These are phyloP conservation scores for Melangyna quadrimaculata DNA, from an alignment of 2,888 invertebrate genomes.

Conservation along the genomic window DNA sequence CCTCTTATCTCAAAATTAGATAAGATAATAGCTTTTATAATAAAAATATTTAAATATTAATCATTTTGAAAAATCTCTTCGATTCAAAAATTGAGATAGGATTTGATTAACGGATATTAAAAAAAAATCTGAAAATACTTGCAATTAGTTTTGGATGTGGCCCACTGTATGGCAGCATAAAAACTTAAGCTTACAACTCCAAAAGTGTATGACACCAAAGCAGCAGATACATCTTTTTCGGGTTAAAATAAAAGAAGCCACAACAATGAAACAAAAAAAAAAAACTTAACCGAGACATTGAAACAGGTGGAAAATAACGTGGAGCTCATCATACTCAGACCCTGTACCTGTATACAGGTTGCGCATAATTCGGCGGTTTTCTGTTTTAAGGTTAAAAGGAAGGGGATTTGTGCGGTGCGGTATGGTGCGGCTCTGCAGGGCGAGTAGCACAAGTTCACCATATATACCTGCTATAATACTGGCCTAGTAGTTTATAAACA, in stretches of 20 bases:
- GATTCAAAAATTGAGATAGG: too few relatives aligned
- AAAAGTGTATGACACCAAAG: slow-evolving; percentile 3
- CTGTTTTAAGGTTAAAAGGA: background rate
- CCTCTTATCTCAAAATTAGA: too few relatives aligned
- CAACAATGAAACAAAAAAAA: slow-evolving; percentile 8
- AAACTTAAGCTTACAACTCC: slow-evolving; percentile 1
- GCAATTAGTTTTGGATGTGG: background rate
- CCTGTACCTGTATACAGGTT: slow-evolving; percentile 21
- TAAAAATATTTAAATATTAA: too few relatives aligned
- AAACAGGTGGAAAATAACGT: slow-evolving; percentile 59
- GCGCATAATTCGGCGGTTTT: slow-evolving; percentile 26
- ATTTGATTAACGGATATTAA: too few relatives aligned
- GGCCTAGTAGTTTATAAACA: slow-evolving; percentile 25
- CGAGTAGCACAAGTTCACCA: slow-evolving; percentile 26
- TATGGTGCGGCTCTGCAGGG: too few relatives aligned
- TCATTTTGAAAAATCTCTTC: background rate
- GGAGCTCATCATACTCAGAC: slow-evolving; percentile 16
- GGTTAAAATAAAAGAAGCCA: slow-evolving; percentile 30
- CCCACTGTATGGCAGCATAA: background rate
- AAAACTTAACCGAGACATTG: slow-evolving; percentile 63
- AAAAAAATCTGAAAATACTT: background rate
- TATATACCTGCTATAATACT: slow-evolving; percentile 7
- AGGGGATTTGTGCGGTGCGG: background rate
- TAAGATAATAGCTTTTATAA: too few relatives aligned
- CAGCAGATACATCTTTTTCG: slow-evolving; percentile 17